phyloP scores from a whole-genome alignment of 2,113 vertebrate species.

The Cyanoderma ruficeps region DNA sequence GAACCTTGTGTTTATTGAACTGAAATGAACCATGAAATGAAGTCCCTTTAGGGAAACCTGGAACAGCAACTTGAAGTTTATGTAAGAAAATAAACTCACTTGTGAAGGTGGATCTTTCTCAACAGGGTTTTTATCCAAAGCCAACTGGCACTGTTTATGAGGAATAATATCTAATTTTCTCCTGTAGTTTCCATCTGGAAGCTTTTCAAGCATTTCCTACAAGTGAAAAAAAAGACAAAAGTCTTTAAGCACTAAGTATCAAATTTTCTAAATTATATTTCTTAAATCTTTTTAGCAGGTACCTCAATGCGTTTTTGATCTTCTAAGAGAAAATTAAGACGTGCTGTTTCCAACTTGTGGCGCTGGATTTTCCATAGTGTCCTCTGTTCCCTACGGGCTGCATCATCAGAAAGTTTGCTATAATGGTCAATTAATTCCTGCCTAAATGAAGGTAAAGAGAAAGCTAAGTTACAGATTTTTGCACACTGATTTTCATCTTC shows the following conservation, averaged over 20 bases:
- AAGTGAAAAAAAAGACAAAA: not conserved
- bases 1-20: not conserved
- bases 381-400: conserved; percentile 85
- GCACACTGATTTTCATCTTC: not conserved
- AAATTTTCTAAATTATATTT: not conserved
- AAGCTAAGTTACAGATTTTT: not conserved
- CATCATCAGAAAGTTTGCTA: conserved; percentile 89
- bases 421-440: conserved; percentile 92
- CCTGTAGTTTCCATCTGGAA: conserved; percentile 66
- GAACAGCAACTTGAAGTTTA: not conserved
- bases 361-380: conserved; percentile 90
- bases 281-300: not conserved
- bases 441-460: conserved; percentile 69
- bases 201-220: conserved; percentile 78
- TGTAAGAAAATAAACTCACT: conserved; percentile 38
- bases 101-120: not conserved
- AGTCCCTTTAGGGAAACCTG: not conserved
- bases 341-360: conserved; percentile 79
- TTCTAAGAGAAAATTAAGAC: conserved; percentile 79
- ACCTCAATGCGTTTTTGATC: conserved; percentile 81
- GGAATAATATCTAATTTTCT: conserved; percentile 57
- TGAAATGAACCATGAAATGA: not conserved
- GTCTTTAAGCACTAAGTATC: not conserved
- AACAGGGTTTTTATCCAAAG: not conserved
- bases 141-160: not conserved